Base-by-base conservation (phyloP, 1,140 invertebrate species). In the Sarcophaga bullata region DNA sequence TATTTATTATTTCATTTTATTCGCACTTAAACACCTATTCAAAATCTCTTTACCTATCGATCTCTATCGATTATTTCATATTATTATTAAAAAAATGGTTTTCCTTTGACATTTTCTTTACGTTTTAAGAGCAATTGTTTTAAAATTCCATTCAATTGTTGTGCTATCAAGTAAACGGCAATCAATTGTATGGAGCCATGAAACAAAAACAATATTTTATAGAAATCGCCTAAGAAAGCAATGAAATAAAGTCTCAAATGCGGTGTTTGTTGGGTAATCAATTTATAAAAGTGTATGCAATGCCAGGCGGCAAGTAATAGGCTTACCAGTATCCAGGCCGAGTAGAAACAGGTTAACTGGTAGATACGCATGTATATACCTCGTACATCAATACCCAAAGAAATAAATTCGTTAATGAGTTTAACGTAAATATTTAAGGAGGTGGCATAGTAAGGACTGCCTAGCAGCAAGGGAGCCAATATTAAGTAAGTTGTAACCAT, bases 161-260 rank as follows among this genome's bases (percentile, higher is more conserved):
- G 17, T 7, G 85, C 83, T 50, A 84, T 80, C 7, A 37, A 81
- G 48, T 82, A 81, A 9, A 85, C 19, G 8, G 48, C 4, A 13
- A 75, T 46, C 0, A 85, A 75, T 19, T 84, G 84, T n/a, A 84
- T 15, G 8, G 82, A 72, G 37, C 82, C 62, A 83, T 84, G 83
- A 49, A 84, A 83, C 19, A 84, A 48, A 46, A 82, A 85, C 11
- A 85, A 37, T 10, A 84, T n/a, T 48, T 82, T 72, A 75, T 85
- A 85, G 19, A 76, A 85, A 52, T 84, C 82, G 0, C 83, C 83
- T n/a, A 85, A 81, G 2, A 49, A 37, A 6, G 84, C 80, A n/a
- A 83, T 81, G 17, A 84, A 13, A 54, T 84, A 85, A 62, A 83
- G 83, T 10, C 68, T 46, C 25, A 83, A 76, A 0, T 73, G 37